Percentiles rank a stretch among this genome's conserved stretches.
These are phyloP conservation scores for Cryptoprocta ferox DNA, from an alignment of 2,797 vertebrate genomes.

Conservation along the genomic window DNA sequence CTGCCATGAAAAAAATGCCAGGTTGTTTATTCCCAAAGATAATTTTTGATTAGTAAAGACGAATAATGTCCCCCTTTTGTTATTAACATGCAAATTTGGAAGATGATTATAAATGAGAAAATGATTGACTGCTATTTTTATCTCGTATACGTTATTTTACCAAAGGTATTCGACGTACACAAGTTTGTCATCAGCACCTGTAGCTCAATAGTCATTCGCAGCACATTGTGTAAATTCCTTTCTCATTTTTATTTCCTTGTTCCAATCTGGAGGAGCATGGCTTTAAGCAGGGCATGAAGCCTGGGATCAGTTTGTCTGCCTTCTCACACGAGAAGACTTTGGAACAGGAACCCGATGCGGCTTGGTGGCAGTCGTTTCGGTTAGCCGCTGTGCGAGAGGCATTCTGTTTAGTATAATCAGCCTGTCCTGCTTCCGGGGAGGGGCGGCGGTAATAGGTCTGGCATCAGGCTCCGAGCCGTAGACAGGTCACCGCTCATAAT, in stretches of 20 bases:
- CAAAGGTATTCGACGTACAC: neutral
- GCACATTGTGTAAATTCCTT: neutral
- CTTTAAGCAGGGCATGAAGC: conserved; percentile 73
- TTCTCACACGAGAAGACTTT: conserved; percentile 43
- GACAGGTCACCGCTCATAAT: conserved; percentile 60
- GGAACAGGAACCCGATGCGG: conserved; percentile 22
- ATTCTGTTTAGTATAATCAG: conserved; percentile 72
- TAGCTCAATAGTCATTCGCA: neutral
- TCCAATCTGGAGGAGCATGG: conserved; percentile 46
- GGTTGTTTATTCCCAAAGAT: neutral
- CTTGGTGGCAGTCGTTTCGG: neutral
- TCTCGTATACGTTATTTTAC: neutral
- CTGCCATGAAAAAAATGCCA: neutral
- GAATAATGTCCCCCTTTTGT: accelerated
- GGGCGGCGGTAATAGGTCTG: conserved; percentile 8
- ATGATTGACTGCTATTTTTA: neutral
- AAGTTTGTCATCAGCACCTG: neutral
- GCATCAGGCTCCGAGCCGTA: neutral
- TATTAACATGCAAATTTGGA: neutral
- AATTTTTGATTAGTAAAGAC: neutral
- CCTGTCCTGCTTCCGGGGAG: conserved; percentile 54
- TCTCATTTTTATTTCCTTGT: conserved; percentile 80
- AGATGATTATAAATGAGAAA: neutral
- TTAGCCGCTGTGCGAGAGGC: neutral
- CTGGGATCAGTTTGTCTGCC: neutral